Percentiles rank a stretch among this genome's conserved stretches.
phyloP scores from a whole-genome alignment of 2,113 vertebrate genomes.

The Gnathonemus echidnorhynchus region DNA sequence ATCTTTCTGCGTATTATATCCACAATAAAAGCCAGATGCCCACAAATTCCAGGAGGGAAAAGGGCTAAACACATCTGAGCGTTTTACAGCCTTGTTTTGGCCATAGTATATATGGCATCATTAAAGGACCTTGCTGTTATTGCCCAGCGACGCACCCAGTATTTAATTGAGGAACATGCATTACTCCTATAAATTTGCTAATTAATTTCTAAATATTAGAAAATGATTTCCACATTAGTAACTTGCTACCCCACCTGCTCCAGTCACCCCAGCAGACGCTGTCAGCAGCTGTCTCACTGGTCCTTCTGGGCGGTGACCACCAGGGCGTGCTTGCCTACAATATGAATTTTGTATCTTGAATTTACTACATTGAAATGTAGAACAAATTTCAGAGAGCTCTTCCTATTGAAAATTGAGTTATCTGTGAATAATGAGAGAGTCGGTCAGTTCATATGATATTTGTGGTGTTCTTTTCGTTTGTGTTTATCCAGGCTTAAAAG shows the following conservation, averaged over 20 bases:
- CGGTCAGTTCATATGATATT: background rate
- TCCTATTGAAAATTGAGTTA: too few relatives aligned
- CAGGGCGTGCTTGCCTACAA: background rate
- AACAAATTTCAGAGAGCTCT: background rate
- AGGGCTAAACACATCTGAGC: background rate
- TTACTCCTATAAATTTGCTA: background rate
- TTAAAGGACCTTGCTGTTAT: background rate
- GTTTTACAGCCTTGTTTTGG: background rate
- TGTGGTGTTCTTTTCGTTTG: background rate
- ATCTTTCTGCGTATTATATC: background rate
- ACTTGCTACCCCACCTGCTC: background rate
- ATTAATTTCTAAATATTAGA: background rate
- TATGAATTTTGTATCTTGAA: background rate
- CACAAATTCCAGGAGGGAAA: background rate
- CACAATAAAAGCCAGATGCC: background rate
- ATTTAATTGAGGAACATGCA: background rate
- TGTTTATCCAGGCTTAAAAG: conserved; percentile 66
- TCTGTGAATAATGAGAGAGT: too few relatives aligned
- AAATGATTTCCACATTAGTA: background rate
- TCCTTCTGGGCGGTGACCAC: background rate
- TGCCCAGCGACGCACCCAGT: background rate
- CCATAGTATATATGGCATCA: background rate
- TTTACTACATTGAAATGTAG: background rate
- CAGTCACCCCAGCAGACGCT: background rate
- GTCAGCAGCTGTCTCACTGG: background rate